These are phyloP conservation scores for Minunthozetes semirufus DNA, from an alignment of 2,888 invertebrate genomes.

Conservation along the genomic window DNA sequence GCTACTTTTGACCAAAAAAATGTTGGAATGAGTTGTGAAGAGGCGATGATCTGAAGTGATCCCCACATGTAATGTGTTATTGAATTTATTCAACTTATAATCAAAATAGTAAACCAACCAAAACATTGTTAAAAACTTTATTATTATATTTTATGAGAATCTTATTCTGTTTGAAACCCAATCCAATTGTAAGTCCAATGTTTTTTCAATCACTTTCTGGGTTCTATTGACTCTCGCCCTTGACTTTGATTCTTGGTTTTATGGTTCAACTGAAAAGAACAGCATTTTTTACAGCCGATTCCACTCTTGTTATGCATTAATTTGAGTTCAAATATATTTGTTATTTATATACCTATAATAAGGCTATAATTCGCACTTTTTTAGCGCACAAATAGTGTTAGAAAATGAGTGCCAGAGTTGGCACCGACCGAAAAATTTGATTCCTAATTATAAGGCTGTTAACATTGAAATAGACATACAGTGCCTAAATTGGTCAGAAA, in stretches of 20 bases:
- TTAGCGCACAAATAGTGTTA: neutral
- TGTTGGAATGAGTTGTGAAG: neutral
- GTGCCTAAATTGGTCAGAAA: neutral
- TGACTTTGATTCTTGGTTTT: neutral
- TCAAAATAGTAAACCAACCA: conserved; percentile 4
- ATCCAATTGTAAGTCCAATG: neutral
- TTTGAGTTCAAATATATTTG: neutral
- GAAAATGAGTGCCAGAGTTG: neutral
- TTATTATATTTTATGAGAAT: neutral
- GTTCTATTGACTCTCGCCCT: neutral
- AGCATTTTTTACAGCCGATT: neutral
- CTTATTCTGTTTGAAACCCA: neutral
- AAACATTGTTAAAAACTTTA: conserved; percentile 14
- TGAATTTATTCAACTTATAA: conserved; percentile 10
- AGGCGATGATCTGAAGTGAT: neutral
- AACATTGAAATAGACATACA: neutral
- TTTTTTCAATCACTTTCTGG: conserved; percentile 4
- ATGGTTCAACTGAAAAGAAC: neutral
- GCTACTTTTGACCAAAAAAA: neutral
- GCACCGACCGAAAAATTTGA: neutral
- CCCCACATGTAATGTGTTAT: neutral
- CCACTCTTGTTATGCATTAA: neutral
- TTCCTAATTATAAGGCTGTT: neutral
- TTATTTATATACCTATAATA: conserved; percentile 1
- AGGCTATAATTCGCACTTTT: neutral